phyloP scores from a whole-genome alignment of 2,797 vertebrate genomes.

The Borostomias antarcticus region DNA sequence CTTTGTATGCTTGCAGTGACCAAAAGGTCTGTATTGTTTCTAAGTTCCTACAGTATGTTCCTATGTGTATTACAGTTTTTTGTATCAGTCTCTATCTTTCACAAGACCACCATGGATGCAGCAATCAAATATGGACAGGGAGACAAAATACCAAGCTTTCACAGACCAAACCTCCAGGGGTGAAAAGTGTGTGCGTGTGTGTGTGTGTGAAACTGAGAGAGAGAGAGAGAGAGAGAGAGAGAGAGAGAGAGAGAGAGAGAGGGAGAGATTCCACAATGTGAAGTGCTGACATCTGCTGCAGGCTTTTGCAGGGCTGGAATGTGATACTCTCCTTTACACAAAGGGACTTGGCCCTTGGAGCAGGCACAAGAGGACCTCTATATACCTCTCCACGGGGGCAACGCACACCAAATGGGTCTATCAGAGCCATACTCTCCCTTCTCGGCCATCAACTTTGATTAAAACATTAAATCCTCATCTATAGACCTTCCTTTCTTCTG shows the following conservation, averaged over 20 bases:
- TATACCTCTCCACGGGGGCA: constrained; percentile 58
- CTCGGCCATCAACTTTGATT: constrained; percentile 59
- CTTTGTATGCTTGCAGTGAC: constrained; percentile 53
- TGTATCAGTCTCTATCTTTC: constrained; percentile 61
- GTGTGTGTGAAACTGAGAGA: constrained; percentile 16
- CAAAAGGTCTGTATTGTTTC: constrained; percentile 65
- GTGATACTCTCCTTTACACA: constrained; percentile 79
- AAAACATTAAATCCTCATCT: constrained; percentile 53
- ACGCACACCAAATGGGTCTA: constrained; percentile 55
- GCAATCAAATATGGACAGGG: constrained; percentile 65
- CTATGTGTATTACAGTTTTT: constrained; percentile 30
- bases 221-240: constrained; percentile 23
- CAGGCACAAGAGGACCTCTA: constrained; percentile 64
- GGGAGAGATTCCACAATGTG: constrained; percentile 67
- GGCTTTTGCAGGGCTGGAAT: constrained; percentile 77
- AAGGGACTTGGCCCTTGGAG: constrained; percentile 67
- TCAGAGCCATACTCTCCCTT: constrained; percentile 28
- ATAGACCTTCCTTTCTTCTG: constrained; percentile 38
- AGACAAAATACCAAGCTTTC: constrained; percentile 74
- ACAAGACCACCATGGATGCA: constrained; percentile 76
- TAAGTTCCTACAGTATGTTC: constrained; percentile 62
- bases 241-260: constrained; percentile 26
- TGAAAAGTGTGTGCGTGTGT: constrained; percentile 38
- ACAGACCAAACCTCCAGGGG: constrained; percentile 68
- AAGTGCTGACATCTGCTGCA: constrained; percentile 84